Percentiles rank a stretch among this genome's conserved stretches.
phyloP scores from a whole-genome alignment of 2,888 invertebrate genomes.

The Tenthredo notha region DNA sequence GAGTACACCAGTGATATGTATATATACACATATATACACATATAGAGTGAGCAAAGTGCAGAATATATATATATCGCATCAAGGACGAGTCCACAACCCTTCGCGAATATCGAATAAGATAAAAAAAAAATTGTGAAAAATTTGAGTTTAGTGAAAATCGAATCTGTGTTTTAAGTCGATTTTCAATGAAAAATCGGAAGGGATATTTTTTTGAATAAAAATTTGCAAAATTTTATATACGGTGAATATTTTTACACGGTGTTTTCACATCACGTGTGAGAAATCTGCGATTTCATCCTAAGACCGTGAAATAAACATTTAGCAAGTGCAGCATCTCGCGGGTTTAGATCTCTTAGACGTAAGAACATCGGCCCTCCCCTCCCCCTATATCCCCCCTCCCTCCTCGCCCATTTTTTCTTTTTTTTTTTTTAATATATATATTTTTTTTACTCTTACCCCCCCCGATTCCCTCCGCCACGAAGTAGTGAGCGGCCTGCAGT shows the following conservation, averaged over 20 bases:
- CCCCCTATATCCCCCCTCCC: background rate
- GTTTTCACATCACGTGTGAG: background rate
- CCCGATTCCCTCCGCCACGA: constrained; percentile 42
- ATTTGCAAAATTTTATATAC: too few relatives aligned
- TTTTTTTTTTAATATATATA: too few relatives aligned
- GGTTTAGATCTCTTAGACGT: background rate
- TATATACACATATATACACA: background rate
- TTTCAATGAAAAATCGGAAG: too few relatives aligned
- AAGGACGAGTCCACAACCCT: background rate
- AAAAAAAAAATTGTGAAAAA: background rate
- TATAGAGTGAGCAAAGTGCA: background rate
- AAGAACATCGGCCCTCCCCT: constrained; percentile 7
- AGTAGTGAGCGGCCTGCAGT: constrained; percentile 48
- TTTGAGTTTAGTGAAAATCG: background rate
- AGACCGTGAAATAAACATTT: constrained; percentile 1
- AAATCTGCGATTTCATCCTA: background rate
- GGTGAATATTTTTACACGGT: too few relatives aligned
- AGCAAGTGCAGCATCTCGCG: background rate
- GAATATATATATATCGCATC: background rate
- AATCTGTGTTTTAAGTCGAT: too few relatives aligned
- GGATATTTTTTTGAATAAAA: too few relatives aligned
- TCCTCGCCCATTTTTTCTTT: too few relatives aligned
- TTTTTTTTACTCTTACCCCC: background rate
- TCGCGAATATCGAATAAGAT: background rate
- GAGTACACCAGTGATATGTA: constrained; percentile 4